A percentile compares a stretch with the other conserved stretches of the same genome.
These are phyloP conservation scores for Agriotes lineatus DNA, from an alignment of 2,888 invertebrate species.

Conservation along the genomic window DNA sequence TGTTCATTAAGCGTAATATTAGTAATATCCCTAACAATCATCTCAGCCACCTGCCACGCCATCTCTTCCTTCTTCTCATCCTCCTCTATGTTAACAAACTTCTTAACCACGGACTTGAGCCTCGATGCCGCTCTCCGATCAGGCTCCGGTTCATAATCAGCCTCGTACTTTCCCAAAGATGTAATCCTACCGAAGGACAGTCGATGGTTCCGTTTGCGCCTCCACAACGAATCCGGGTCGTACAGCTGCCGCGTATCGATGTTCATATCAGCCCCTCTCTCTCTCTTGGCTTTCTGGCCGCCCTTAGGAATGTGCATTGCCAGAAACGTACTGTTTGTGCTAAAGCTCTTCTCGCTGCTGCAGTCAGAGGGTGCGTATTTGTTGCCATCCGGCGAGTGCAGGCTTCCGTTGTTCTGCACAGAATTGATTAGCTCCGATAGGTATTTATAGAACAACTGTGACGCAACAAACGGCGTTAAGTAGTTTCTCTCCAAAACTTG, in stretches of 20 bases:
- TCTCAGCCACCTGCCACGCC: conserved; percentile 97
- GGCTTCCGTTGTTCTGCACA: conserved; percentile 72
- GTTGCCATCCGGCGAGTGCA: conserved; percentile 62
- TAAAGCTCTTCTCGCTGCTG: conserved; percentile 82
- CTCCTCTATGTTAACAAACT: conserved; percentile 85
- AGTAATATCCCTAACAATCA: conserved; percentile 96
- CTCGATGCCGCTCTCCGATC: conserved; percentile 67
- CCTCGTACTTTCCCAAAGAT: conserved; percentile 90
- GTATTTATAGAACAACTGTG: conserved; percentile 90
- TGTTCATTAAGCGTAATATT: conserved; percentile 80
- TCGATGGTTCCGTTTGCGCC: conserved; percentile 78
- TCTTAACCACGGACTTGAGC: conserved; percentile 75
- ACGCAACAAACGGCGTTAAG: conserved; percentile 83
- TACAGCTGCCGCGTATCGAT: conserved; percentile 86
- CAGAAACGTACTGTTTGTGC: conserved; percentile 81
- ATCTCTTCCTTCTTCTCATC: conserved; percentile 94
- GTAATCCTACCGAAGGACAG: conserved; percentile 90
- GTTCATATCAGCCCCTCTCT: conserved; percentile 75
- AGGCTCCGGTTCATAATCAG: conserved; percentile 87
- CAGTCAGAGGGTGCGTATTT: conserved; percentile 80
- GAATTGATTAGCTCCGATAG: conserved; percentile 88
- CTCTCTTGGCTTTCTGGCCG: conserved; percentile 65
- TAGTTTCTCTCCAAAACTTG: conserved; percentile 82
- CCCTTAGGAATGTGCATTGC: conserved; percentile 75
- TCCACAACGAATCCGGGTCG: conserved; percentile 92